These are phyloP conservation scores for Aratinga solstitialis DNA, from an alignment of 2,797 vertebrate species.

Conservation along the genomic window DNA sequence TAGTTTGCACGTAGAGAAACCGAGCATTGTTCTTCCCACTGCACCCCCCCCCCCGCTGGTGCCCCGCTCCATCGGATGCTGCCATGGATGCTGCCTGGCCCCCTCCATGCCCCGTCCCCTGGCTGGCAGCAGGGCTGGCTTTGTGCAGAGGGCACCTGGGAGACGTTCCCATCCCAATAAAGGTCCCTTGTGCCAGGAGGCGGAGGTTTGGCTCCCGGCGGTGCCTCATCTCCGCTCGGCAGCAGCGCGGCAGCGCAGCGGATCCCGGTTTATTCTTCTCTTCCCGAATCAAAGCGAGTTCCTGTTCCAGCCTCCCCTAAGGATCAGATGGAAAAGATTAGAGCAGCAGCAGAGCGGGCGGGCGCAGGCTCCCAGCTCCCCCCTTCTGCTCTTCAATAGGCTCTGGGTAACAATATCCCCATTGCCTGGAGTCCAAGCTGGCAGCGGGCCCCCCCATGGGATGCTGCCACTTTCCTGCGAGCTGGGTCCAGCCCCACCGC, in stretches of 20 bases:
- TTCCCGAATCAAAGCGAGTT: background rate
- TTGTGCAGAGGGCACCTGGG: slow-evolving; percentile 48
- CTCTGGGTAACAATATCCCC: background rate
- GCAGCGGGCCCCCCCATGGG: background rate
- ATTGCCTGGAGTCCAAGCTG: background rate
- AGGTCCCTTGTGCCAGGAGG: background rate
- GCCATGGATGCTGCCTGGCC: background rate
- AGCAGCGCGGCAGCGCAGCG: background rate
- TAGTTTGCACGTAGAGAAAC: rapidly evolving
- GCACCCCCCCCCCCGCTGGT: rapidly evolving
- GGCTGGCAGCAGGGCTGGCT: background rate
- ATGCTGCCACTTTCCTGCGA: background rate
- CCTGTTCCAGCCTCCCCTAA: background rate
- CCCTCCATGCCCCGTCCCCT: background rate
- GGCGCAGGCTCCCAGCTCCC: background rate
- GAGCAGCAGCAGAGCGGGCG: background rate
- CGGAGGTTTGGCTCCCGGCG: background rate
- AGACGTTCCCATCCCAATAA: background rate
- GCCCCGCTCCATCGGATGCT: background rate
- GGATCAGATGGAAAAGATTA: slow-evolving; percentile 9
- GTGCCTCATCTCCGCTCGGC: background rate
- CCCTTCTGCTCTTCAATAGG: background rate
- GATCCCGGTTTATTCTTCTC: background rate
- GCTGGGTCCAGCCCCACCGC: rapidly evolving
- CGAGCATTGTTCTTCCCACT: rapidly evolving